Conservation (phyloP, 2,888 invertebrate genomes). For the Tholera decimalis region DNA sequence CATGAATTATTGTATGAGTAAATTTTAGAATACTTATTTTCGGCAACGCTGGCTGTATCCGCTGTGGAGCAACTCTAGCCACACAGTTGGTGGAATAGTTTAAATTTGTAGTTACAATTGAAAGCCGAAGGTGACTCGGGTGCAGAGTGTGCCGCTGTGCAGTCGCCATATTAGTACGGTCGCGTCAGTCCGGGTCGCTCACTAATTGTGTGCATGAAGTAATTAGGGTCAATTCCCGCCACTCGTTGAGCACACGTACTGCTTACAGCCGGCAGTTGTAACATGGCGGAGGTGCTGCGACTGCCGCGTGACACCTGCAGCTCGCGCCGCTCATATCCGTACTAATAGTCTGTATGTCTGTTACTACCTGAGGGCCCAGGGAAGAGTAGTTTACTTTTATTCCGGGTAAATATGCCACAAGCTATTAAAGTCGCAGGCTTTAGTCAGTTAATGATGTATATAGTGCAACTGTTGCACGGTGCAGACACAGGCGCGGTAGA, state of each 20-base stretch:
- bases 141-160: neutral
- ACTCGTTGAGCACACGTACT: neutral
- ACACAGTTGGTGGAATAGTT: constrained; percentile 4
- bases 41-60: too few species aligned
- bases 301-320: too few species aligned
- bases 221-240: constrained; percentile 56
- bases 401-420: too few species aligned
- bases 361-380: too few species aligned
- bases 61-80: neutral
- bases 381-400: too few species aligned
- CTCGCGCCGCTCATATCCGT: too few species aligned
- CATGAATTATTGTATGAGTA: too few species aligned
- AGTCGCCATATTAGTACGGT: constrained; percentile 17
- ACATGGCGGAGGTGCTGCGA: constrained; percentile 7
- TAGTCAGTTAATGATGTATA: too few species aligned
- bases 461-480: neutral
- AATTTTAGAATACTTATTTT: too few species aligned
- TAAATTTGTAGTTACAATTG: constrained; percentile 4
- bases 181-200: constrained; percentile 28
- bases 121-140: neutral
- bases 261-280: neutral
- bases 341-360: too few species aligned
- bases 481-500: neutral
- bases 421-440: too few species aligned
- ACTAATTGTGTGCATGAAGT: constrained; percentile 50